Base-by-base conservation (phyloP, 2,888 invertebrate species). In the Agrypnus murinus region DNA sequence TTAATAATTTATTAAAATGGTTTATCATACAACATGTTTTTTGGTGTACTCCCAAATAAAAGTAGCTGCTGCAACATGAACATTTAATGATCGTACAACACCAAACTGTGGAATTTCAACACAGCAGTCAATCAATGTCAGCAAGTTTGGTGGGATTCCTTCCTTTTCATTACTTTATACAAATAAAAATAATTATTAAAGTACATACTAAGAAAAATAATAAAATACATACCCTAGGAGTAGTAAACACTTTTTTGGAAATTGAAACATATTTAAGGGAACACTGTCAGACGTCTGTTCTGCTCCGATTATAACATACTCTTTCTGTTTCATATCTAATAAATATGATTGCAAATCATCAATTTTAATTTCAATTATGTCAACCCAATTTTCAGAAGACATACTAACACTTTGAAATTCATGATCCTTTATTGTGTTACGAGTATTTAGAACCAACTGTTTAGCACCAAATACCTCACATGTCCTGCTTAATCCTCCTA, bases 31-130 rank as follows among this genome's bases (percentile, higher is more conserved):
- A 53, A 75, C 60, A 72, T 92, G 91, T 83, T 96, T 96, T 74
- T 92, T 91, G 0, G 91, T 89, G 83, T 96, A 98, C 84, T 97
- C 95, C 95, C 97, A 97, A 76, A 98, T 90, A 79, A 96, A 94
- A 62, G 97, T 89, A 8, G 98, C 96, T 0, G 95, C 97, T 3
- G 96, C 95, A 1, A 98, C 98, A 82, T 98, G 98, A 0, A 98
- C 98, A 86, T 98, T 95, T 12, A 95, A 86, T 0, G 96, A 96
- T 53, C 97, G 88, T n/a, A 95, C 91, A 64, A 94, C 87, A 0
- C 98, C 98, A 78, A 91, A 89, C 83, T 98, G 98, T 0, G 97
- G 97, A 79, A 98, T 95, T 86, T 98, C 97, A 1, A 98, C 91
- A 80, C 96, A 96, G 40, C 88, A 87, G 83, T 98, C 96, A 83